Evolutionary conservation across 2,888 invertebrate species (phyloP).

Genomic region (Eupelmus urozonus): DNA sequence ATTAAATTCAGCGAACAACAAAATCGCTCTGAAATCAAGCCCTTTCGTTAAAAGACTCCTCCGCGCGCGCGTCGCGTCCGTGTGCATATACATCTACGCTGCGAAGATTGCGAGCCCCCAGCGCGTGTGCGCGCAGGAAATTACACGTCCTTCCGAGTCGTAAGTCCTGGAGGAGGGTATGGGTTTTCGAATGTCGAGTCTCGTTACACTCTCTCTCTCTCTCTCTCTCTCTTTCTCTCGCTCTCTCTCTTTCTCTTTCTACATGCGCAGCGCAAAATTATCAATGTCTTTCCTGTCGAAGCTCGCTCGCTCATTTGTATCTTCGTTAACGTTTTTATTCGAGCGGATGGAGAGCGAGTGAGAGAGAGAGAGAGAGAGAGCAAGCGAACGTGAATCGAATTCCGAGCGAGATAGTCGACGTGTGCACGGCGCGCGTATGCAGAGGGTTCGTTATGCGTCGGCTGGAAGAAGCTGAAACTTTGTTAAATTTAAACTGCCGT

Average conservation of each 20-base stretch:
- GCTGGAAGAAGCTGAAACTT: background rate
- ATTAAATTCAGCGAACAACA: constrained; percentile 40
- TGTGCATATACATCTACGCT: background rate
- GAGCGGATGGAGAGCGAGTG: background rate
- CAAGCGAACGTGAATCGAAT: constrained; percentile 55
- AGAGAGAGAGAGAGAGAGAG: background rate
- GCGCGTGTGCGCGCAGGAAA: constrained; percentile 69
- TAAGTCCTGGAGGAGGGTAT: constrained; percentile 15
- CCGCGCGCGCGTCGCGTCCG: constrained; percentile 8
- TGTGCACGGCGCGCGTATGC: background rate
- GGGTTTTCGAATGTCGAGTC: background rate
- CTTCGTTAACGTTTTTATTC: constrained; percentile 57
- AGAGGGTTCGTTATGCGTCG: constrained; percentile 31
- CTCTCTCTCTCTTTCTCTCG: background rate
- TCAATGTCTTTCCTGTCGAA: constrained; percentile 43
- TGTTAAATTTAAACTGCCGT: too few species aligned
- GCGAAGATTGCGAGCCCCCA: constrained; percentile 61
- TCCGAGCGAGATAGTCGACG: constrained; percentile 5
- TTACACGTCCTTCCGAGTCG: constrained; percentile 72
- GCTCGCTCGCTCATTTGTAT: constrained; percentile 42
- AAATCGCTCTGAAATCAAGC: constrained; percentile 30
- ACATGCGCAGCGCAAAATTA: constrained; percentile 34
- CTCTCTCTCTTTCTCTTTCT: background rate
- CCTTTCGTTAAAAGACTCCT: constrained; percentile 26
- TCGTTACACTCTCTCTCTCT: constrained; percentile 24